These are phyloP conservation scores for Sminthurinus aureus DNA, from an alignment of 2,888 invertebrate species.

Conservation along the genomic window DNA sequence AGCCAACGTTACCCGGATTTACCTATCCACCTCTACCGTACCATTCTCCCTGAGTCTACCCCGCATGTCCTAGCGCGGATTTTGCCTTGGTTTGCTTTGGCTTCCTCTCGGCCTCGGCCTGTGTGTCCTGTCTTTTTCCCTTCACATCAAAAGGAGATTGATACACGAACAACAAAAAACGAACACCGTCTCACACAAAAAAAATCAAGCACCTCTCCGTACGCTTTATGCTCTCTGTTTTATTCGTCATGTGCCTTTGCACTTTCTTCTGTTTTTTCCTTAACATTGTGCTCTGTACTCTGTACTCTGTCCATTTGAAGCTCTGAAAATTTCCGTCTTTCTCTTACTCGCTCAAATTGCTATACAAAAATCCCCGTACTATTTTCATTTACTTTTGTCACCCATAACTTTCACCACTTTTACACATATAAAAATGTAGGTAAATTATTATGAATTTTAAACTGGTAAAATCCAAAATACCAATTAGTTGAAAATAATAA, in stretches of 20 bases:
- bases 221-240: background rate
- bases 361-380: too few relatives aligned
- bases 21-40: conserved; percentile 17
- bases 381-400: too few relatives aligned
- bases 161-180: conserved; percentile 24
- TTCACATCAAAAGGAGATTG: conserved; percentile 39
- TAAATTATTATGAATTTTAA: too few relatives aligned
- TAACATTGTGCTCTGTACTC: background rate
- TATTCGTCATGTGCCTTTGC: too few relatives aligned
- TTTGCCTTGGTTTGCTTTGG: too few relatives aligned
- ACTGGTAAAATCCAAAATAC: too few relatives aligned
- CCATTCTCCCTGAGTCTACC: conserved; percentile 12
- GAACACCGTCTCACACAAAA: background rate
- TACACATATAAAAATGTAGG: too few relatives aligned
- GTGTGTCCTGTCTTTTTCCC: conserved; percentile 44
- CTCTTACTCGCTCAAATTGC: background rate
- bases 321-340: background rate
- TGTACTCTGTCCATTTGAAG: background rate
- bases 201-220: background rate
- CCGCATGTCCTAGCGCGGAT: conserved; percentile 47
- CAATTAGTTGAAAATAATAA: too few relatives aligned
- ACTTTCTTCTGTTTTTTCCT: background rate
- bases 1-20: conserved; percentile 46
- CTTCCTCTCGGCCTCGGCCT: conserved; percentile 37
- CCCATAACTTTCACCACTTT: too few relatives aligned